Evolutionary conservation across 2,888 invertebrate species (phyloP).

Genomic region (Pandemis heparana): DNA sequence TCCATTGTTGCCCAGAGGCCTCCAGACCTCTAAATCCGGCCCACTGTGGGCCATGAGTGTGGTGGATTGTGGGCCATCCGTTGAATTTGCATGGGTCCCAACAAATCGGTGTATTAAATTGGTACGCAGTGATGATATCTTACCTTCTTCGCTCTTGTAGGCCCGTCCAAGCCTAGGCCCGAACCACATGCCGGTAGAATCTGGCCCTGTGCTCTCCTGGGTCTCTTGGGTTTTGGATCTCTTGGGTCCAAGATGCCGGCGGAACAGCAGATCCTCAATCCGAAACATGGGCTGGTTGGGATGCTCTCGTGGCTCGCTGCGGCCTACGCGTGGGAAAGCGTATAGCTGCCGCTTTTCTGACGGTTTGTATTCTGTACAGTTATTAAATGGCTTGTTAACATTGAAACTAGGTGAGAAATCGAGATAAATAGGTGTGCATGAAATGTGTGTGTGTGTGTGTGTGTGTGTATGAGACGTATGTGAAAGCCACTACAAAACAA

Average conservation of each 20-base stretch:
- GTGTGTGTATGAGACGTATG: too few species aligned
- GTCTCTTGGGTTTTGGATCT: constrained; percentile 2
- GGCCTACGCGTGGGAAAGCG: constrained; percentile 77
- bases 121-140: too few species aligned
- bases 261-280: constrained; percentile 49
- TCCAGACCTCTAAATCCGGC: too few species aligned
- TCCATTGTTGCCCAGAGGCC: too few species aligned
- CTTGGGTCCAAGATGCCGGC: constrained; percentile 49
- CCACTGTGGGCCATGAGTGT: too few species aligned
- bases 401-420: neutral
- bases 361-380: constrained; percentile 63
- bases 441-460: too few species aligned
- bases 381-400: neutral
- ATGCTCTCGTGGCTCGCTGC: constrained; percentile 51
- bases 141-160: constrained; percentile 72
- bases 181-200: constrained; percentile 87
- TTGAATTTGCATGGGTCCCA: too few species aligned
- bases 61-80: too few species aligned
- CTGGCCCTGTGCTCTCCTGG: constrained; percentile 52
- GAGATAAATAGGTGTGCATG: too few species aligned
- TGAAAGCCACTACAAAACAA: too few species aligned
- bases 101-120: too few species aligned
- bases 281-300: constrained; percentile 46
- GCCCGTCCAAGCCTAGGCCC: constrained; percentile 88
- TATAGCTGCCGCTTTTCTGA: constrained; percentile 70